phyloP scores from a whole-genome alignment of 1,140 invertebrate species.

The Thalassaphorura encarpata region DNA sequence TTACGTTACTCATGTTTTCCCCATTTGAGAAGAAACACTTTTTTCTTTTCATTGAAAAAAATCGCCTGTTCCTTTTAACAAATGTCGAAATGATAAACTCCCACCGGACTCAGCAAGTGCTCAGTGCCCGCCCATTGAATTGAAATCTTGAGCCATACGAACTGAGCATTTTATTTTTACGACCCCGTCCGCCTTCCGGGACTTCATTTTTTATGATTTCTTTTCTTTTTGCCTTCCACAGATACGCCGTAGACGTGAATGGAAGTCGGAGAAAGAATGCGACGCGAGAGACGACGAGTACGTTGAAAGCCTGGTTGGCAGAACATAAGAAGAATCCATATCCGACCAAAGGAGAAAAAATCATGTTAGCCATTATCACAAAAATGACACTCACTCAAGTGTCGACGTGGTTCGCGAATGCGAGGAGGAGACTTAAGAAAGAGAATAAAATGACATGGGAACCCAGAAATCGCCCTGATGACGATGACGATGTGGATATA shows the following conservation, averaged over 20 bases:
- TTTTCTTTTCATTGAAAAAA: too few relatives aligned
- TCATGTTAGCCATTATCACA: slow-evolving; percentile 53
- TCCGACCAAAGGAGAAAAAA: slow-evolving; percentile 55
- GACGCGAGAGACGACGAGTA: slow-evolving; percentile 91
- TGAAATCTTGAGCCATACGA: too few relatives aligned
- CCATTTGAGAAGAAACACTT: too few relatives aligned
- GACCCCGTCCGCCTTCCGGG: too few relatives aligned
- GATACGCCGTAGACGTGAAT: slow-evolving; percentile 82
- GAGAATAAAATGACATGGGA: slow-evolving; percentile 62
- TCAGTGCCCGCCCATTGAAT: too few relatives aligned
- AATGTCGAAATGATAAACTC: too few relatives aligned
- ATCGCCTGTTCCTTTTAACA: too few relatives aligned
- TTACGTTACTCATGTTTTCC: too few relatives aligned
- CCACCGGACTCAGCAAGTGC: too few relatives aligned
- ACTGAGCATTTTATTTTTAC: too few relatives aligned
- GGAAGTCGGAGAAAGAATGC: slow-evolving; percentile 90
- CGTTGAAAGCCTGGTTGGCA: slow-evolving; percentile 85
- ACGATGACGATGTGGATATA: slow-evolving; percentile 36
- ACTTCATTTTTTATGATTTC: too few relatives aligned
- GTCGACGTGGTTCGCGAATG: slow-evolving; percentile 63
- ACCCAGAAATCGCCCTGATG: slow-evolving; percentile 45
- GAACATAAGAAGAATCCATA: slow-evolving; percentile 56
- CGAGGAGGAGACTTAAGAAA: slow-evolving; percentile 51
- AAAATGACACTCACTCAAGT: slow-evolving; percentile 55
- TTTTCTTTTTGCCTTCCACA: too few relatives aligned